Base-by-base conservation (phyloP, 1,140 invertebrate species). In the Trachelipus rathkii region DNA sequence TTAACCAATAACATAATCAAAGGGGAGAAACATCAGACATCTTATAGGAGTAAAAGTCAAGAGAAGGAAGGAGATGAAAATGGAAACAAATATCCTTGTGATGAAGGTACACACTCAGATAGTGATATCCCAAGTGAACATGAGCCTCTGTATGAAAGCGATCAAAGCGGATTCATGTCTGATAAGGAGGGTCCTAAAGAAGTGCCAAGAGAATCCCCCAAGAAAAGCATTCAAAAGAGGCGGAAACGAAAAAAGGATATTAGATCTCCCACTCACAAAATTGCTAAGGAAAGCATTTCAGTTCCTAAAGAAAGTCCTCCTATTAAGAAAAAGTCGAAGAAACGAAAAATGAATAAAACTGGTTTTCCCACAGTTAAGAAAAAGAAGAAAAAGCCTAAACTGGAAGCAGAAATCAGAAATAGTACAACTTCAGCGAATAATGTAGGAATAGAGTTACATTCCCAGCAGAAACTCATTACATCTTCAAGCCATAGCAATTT, bases 301-400 rank as follows among this genome's bases (percentile, higher is more conserved):
- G 76, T 77, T 33, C 73, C 76, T 73, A 73, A 77, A 13, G 76
- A 76, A 7, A 72, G 75, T 13, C 79, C 77, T 21, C 50, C 71
- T 43, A 76, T 77, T 23, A 81, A 80, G 50, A 79, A 79, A 68
- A 81, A 82, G 69, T 71, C 79, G 21, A 88, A 92, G 72, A 89
- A 92, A 71, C 91, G 93, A 84, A 87, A 90, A 8, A 90, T 92
- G 13, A 95, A 95, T 84, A 87, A 92, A 80, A 95, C 93, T 11
- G 93, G 93, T 9, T 95, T 95, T 84, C 93, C 93, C 0, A 92
- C 89, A 19, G 86, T 92, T 19, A 93, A 93, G 81, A 92, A 91
- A 81, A 95, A 94, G 83, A 94, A 94, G 83, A 92, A 92, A 82
- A 77, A 78, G 44, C 60, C 50, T 19, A 80, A 77, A 71, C 23